These are phyloP conservation scores for Neopelma chrysocephalum DNA, from an alignment of 2,797 vertebrate species.

Conservation along the genomic window DNA sequence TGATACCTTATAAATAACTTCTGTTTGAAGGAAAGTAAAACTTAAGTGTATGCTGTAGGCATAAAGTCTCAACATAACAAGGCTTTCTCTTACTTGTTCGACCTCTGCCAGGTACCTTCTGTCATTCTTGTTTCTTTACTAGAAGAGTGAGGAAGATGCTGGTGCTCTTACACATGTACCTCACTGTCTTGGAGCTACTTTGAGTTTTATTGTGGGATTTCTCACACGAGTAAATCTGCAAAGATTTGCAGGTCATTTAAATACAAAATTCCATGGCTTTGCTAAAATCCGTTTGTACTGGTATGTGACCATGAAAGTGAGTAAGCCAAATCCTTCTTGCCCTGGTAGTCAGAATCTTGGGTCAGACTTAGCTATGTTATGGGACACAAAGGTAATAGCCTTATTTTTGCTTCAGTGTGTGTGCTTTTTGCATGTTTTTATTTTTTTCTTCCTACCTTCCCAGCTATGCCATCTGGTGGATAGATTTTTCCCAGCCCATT, in stretches of 20 bases:
- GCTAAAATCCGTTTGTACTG: background rate
- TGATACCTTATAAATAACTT: background rate
- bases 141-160: background rate
- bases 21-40: background rate
- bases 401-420: background rate
- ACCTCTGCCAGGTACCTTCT: background rate
- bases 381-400: background rate
- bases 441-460: background rate
- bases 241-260: background rate
- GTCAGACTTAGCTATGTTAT: background rate
- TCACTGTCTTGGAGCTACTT: background rate
- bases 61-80: background rate
- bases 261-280: background rate
- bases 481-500: background rate
- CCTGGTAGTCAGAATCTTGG: background rate
- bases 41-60: background rate
- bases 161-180: background rate
- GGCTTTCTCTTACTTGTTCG: background rate
- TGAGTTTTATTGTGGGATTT: background rate
- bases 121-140: background rate
- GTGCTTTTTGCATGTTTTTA: background rate
- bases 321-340: background rate
- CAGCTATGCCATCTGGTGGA: constrained; percentile 65
- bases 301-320: background rate
- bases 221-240: background rate